Percentiles rank a stretch among this genome's conserved stretches.
These are phyloP conservation scores for Volucella zonaria DNA, from an alignment of 2,888 invertebrate genomes.

Conservation along the genomic window DNA sequence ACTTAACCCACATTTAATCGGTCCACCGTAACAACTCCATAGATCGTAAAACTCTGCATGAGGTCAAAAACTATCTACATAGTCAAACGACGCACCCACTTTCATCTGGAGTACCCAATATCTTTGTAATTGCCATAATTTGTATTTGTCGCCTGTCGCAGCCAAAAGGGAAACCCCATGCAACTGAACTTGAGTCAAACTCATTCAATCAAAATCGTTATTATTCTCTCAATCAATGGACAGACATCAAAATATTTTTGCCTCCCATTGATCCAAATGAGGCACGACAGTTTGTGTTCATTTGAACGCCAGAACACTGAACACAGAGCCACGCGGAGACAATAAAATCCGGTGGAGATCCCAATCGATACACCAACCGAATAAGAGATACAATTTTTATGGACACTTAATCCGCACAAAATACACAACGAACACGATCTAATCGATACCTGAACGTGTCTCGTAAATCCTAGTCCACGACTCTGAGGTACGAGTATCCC, in stretches of 20 bases:
- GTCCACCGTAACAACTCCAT: slow-evolving; percentile 48
- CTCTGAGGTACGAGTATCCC: background rate
- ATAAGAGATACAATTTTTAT: slow-evolving; percentile 72
- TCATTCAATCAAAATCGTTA: slow-evolving; percentile 71
- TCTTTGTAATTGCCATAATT: slow-evolving; percentile 71
- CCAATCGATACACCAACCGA: slow-evolving; percentile 63
- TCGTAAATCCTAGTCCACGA: slow-evolving; percentile 49
- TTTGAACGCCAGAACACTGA: slow-evolving; percentile 41
- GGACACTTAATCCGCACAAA: slow-evolving; percentile 74
- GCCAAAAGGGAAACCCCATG: slow-evolving; percentile 33
- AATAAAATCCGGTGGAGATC: slow-evolving; percentile 72
- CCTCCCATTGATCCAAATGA: slow-evolving; percentile 65
- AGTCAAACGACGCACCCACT: slow-evolving; percentile 57
- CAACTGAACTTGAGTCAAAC: background rate
- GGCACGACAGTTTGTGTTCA: background rate
- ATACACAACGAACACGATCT: slow-evolving; percentile 73
- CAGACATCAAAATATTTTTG: slow-evolving; percentile 68
- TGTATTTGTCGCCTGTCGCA: slow-evolving; percentile 73
- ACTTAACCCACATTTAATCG: slow-evolving; percentile 72
- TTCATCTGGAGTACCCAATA: slow-evolving; percentile 37
- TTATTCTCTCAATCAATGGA: slow-evolving; percentile 68
- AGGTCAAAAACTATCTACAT: slow-evolving; percentile 50
- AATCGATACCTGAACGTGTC: slow-evolving; percentile 73
- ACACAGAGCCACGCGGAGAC: slow-evolving; percentile 36
- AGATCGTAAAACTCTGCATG: slow-evolving; percentile 61